Percentiles rank a stretch among this genome's conserved stretches.
These are phyloP conservation scores for Megaleporinus macrocephalus DNA, from an alignment of 2,113 vertebrate species.

Conservation along the genomic window DNA sequence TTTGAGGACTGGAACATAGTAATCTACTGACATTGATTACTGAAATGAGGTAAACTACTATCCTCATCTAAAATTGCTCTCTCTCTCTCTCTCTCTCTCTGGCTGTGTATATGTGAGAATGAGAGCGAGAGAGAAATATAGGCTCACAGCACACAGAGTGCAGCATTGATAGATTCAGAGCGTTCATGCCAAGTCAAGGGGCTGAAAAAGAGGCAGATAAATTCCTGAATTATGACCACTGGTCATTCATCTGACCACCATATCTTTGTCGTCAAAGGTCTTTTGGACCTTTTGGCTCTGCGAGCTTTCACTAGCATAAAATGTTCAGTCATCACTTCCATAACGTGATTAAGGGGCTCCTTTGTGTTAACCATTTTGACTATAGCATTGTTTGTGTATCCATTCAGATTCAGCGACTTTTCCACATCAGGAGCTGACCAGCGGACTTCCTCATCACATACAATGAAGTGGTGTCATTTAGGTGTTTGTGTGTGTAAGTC, in stretches of 20 bases:
- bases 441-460: conserved; percentile 32
- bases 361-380: conserved; percentile 43
- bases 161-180: conserved; percentile 39
- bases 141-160: conserved; percentile 35
- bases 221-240: conserved; percentile 52
- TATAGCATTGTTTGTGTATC: background rate
- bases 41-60: too few species aligned
- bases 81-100: background rate
- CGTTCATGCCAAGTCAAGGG: conserved; percentile 28
- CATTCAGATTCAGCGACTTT: conserved; percentile 19
- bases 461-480: conserved; percentile 36
- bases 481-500: conserved; percentile 22
- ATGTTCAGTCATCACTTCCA: conserved; percentile 41
- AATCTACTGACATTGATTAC: too few species aligned
- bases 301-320: conserved; percentile 32
- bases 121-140: background rate
- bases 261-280: conserved; percentile 31
- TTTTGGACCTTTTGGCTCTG: conserved; percentile 22
- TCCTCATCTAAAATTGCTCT: background rate
- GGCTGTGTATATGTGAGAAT: background rate
- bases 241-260: conserved; percentile 38
- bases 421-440: conserved; percentile 26
- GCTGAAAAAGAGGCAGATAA: conserved; percentile 37
- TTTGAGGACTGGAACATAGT: too few species aligned
- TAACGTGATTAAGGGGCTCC: conserved; percentile 32